phyloP scores from a whole-genome alignment of 2,113 vertebrate species.

The Pollimyrus isidori region DNA sequence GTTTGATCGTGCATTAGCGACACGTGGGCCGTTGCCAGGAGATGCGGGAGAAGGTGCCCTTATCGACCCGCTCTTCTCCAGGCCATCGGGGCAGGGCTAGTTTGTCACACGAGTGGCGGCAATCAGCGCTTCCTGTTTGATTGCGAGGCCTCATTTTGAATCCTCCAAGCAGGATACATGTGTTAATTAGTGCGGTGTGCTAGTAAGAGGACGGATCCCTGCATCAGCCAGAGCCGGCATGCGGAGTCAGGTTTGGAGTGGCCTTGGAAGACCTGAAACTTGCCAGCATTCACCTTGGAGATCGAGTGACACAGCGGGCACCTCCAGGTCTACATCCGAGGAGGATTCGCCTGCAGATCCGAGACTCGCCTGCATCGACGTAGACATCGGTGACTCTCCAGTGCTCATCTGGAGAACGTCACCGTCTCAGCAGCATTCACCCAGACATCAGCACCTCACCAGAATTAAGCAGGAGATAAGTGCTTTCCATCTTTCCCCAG shows the following conservation, averaged over 20 bases:
- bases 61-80: not conserved
- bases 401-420: not conserved
- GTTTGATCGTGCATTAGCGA: not conserved
- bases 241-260: not conserved
- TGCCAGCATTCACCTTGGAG: not conserved
- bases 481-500: not conserved
- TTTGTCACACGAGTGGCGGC: not conserved
- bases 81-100: not conserved
- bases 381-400: not conserved
- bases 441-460: not conserved
- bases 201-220: not conserved
- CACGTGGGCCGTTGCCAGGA: not conserved
- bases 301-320: not conserved
- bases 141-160: not conserved
- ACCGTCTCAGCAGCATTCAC: not conserved
- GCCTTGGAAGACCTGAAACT: not conserved
- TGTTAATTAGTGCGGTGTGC: not conserved
- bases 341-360: not conserved
- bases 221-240: not conserved
- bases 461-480: not conserved
- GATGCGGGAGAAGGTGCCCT: not conserved
- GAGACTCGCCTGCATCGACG: not conserved
- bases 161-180: not conserved
- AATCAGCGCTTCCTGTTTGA: not conserved
- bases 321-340: not conserved